Base-by-base conservation (phyloP, 2,888 invertebrate species). In the Zonitis immaculata region DNA sequence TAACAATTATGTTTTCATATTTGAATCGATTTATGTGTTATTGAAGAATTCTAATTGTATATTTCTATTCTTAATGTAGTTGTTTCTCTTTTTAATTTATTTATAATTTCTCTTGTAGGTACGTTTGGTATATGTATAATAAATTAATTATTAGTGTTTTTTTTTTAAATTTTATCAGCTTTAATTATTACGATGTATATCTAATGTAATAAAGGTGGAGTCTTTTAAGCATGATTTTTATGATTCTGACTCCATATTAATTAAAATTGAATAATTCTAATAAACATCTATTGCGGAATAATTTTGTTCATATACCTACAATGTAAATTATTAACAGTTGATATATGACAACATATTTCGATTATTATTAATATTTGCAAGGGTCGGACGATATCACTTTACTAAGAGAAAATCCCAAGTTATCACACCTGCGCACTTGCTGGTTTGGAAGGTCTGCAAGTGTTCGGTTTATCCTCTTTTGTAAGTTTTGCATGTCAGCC, bases 31-130 rank as follows among this genome's bases (percentile, higher is more conserved):
- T 39, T 39, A 39, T 39, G 18, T 39, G 8, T 44, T 47, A 44
- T 44, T 35, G 39, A 47, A 47, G 48, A 44, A 28, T 27, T 26
- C 20, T 51, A 51, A 39, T 39, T 39, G 11, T 35, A 9, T 35
- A 8, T 22, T 9, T 39, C 11, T 18, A 3, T 5, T 18, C n/a
- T 39, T 39, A 16, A 16, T 35, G 9, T 8, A 8, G 1, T 9
- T 5, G 4, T 28, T 28, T n/a, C 28, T 28, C 28, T 6, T 1
- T 32, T 32, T 12, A n/a, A n/a, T n/a, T n/a, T n/a, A n/a, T n/a
- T n/a, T n/a, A n/a, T n/a, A n/a, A n/a, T n/a, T n/a, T n/a, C n/a
- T n/a, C n/a, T n/a, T n/a, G n/a, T n/a, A n/a, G n/a, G n/a, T n/a
- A n/a, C n/a, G n/a, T n/a, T n/a, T n/a, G n/a, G n/a, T n/a, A n/a